Evolutionary conservation across 2,888 invertebrate genomes (phyloP).

Genomic region (Timema podura): DNA sequence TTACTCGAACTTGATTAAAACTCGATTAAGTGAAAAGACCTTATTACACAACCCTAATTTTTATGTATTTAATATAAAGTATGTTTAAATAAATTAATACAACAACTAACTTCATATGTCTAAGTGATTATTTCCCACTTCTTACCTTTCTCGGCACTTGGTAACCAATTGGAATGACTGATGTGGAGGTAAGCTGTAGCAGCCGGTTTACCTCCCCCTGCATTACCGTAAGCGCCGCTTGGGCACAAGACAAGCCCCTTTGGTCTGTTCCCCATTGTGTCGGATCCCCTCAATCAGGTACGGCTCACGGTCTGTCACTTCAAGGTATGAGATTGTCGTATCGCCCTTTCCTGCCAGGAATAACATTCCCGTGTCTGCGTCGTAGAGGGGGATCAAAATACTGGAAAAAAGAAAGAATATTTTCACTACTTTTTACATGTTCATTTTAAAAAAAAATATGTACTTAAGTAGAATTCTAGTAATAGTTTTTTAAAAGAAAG

Average conservation of each 20-base stretch:
- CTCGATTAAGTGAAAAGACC: too few relatives aligned
- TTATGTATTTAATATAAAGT: too few relatives aligned
- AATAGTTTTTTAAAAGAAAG: neutral
- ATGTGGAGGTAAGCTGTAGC: conserved; percentile 77
- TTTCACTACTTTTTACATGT: neutral
- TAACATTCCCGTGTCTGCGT: conserved; percentile 91
- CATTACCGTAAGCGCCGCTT: conserved; percentile 95
- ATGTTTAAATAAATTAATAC: too few relatives aligned
- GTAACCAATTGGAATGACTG: conserved; percentile 90
- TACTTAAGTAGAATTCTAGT: neutral
- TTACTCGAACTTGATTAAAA: too few relatives aligned
- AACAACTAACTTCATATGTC: too few relatives aligned
- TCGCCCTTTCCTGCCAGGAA: conserved; percentile 95
- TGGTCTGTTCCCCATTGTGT: conserved; percentile 91
- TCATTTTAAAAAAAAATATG: conserved; percentile 8
- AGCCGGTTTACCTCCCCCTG: conserved; percentile 93
- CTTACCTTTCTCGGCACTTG: conserved; percentile 85
- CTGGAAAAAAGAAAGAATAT: conserved; percentile 42
- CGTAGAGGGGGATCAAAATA: conserved; percentile 87
- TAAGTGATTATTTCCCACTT: too few relatives aligned
- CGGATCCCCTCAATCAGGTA: conserved; percentile 83
- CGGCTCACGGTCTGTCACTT: conserved; percentile 84
- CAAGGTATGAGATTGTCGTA: conserved; percentile 85
- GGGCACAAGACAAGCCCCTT: conserved; percentile 88
- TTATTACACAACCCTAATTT: too few relatives aligned